Conservation (phyloP, 1,140 invertebrate species). For the Drosophila dunni region DNA sequence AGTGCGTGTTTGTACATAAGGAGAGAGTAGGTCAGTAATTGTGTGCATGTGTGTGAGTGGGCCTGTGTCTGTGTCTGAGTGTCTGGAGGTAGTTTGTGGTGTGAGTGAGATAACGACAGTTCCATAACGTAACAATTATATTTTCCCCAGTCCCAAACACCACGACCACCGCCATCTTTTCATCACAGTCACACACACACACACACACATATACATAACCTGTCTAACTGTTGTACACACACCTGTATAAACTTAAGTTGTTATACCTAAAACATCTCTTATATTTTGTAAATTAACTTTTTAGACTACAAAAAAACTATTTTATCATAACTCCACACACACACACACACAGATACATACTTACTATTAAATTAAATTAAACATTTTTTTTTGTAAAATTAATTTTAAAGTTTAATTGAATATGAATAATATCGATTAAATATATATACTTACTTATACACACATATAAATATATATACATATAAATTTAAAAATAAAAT, state of each 20-base stretch:
- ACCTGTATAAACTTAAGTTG: slow-evolving; percentile 22
- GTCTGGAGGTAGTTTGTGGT: neutral
- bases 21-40: slow-evolving; percentile 9
- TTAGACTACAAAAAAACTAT: slow-evolving; percentile 25
- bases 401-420: slow-evolving; percentile 49
- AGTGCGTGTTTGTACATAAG: slow-evolving; percentile 27
- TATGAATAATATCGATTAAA: slow-evolving; percentile 50
- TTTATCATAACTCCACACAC: slow-evolving; percentile 6
- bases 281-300: slow-evolving; percentile 55
- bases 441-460: slow-evolving; percentile 17
- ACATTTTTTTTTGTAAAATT: slow-evolving; percentile 52
- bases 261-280: slow-evolving; percentile 35
- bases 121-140: neutral
- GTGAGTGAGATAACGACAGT: neutral
- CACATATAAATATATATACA: slow-evolving; percentile 13
- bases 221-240: slow-evolving; percentile 10
- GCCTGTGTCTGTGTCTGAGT: neutral
- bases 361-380: slow-evolving; percentile 10
- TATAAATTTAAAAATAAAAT: slow-evolving; percentile 15
- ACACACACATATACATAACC: neutral
- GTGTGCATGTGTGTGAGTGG: neutral
- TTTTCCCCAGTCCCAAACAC: too few relatives aligned
- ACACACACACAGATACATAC: slow-evolving; percentile 9
- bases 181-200: too few relatives aligned
- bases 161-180: too few relatives aligned